Evolutionary conservation across 2,888 invertebrate species (phyloP).

Genomic region (Boloria selene): DNA sequence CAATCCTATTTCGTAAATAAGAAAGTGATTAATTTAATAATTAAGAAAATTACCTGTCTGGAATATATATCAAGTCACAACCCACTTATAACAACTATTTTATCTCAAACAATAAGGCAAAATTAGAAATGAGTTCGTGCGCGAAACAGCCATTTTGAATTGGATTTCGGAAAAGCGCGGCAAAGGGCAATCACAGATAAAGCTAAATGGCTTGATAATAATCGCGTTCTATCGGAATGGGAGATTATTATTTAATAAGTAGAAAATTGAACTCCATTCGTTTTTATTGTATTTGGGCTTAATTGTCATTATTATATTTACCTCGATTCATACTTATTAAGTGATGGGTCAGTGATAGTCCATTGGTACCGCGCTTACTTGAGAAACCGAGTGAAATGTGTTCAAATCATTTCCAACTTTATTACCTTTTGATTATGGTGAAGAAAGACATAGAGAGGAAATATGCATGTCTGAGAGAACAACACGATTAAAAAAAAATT

Average conservation of each 20-base stretch:
- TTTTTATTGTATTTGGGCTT: constrained; percentile 13
- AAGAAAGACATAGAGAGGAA: too few species aligned
- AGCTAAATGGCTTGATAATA: constrained; percentile 33
- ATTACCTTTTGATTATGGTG: too few species aligned
- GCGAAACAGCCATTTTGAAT: constrained; percentile 53
- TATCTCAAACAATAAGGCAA: constrained; percentile 66
- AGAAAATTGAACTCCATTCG: constrained; percentile 20
- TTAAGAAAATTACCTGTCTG: too few species aligned
- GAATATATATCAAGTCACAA: background rate
- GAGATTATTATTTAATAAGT: constrained; percentile 22
- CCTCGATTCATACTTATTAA: background rate
- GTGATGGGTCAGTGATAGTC: too few species aligned
- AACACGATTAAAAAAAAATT: too few species aligned
- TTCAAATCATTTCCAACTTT: too few species aligned
- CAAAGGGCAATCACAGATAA: constrained; percentile 39
- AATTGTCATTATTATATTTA: background rate
- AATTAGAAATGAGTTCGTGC: constrained; percentile 72
- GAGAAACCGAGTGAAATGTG: too few species aligned
- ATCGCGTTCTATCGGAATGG: constrained; percentile 25
- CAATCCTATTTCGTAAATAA: too few species aligned
- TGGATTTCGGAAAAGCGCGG: constrained; percentile 37
- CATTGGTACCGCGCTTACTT: too few species aligned
- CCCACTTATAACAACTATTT: constrained; percentile 51
- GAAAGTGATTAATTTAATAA: too few species aligned
- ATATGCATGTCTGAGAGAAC: too few species aligned